A percentile compares a stretch with the other conserved stretches of the same genome.
Evolutionary conservation across 2,113 vertebrate genomes (phyloP).

Genomic region (Notiomystis cincta): DNA sequence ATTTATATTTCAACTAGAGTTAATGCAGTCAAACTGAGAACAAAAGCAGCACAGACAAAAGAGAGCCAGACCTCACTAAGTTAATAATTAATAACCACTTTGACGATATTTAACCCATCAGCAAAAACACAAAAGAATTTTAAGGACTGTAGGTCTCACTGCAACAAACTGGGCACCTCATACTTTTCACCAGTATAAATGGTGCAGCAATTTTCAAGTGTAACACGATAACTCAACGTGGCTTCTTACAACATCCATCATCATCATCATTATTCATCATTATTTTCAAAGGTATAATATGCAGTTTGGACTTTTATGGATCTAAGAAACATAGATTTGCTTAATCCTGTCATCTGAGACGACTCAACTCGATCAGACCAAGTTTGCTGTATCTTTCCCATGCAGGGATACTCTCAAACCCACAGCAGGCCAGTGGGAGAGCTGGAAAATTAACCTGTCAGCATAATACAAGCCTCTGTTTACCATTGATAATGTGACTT

Average conservation of each 20-base stretch:
- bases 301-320: not conserved
- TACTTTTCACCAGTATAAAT: not conserved
- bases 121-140: not conserved
- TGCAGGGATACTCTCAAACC: not conserved
- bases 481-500: not conserved
- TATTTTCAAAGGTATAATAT: not conserved
- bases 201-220: not conserved
- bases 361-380: not conserved
- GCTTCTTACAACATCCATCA: not conserved
- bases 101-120: not conserved
- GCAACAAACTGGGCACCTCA: not conserved
- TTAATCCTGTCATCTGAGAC: not conserved
- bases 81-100: slow-evolving; percentile 26
- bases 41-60: not conserved
- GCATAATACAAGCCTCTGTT: not conserved
- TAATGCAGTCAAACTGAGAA: slow-evolving; percentile 11
- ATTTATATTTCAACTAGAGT: not conserved
- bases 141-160: not conserved
- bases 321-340: not conserved
- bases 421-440: not conserved
- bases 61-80: not conserved
- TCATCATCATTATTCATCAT: not conserved
- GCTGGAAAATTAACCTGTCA: not conserved
- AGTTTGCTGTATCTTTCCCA: not conserved
- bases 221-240: not conserved